A percentile compares a stretch with the other conserved stretches of the same genome.
phyloP scores from a whole-genome alignment of 2,888 invertebrate genomes.

The Eristalinus sepulchralis region DNA sequence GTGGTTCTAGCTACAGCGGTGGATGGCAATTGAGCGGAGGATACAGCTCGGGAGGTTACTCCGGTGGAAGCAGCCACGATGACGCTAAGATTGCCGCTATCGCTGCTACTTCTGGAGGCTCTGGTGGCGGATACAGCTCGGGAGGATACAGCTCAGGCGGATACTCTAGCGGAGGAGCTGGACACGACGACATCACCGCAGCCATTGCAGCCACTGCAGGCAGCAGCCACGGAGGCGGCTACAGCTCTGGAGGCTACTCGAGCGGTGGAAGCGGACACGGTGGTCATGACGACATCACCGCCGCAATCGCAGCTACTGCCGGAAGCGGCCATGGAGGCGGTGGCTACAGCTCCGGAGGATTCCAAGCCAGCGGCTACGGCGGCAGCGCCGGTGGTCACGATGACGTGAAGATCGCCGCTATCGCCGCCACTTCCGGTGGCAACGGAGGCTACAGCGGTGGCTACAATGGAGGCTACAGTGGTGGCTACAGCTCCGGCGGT shows the following conservation, averaged over 20 bases:
- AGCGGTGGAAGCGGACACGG: slow-evolving; percentile 8
- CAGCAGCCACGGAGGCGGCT: slow-evolving; percentile 29
- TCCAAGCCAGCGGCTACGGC: slow-evolving; percentile 5
- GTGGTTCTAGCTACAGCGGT: slow-evolving; percentile 29
- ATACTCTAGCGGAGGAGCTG: neutral
- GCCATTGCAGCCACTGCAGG: slow-evolving; percentile 47
- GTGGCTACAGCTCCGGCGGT: slow-evolving; percentile 44
- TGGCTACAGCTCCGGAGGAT: slow-evolving; percentile 18
- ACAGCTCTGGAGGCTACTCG: neutral
- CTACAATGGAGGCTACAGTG: slow-evolving; percentile 9
- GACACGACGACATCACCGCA: slow-evolving; percentile 54
- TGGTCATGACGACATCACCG: neutral
- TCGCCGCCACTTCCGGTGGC: slow-evolving; percentile 32
- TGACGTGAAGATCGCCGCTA: slow-evolving; percentile 30
- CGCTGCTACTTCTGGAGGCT: slow-evolving; percentile 37
- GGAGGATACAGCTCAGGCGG: slow-evolving; percentile 1
- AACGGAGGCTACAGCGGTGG: slow-evolving; percentile 25
- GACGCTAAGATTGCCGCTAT: slow-evolving; percentile 47
- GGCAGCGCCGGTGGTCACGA: slow-evolving; percentile 23
- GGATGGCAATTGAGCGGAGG: slow-evolving; percentile 59
- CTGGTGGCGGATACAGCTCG: neutral
- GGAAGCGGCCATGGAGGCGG: slow-evolving; percentile 40
- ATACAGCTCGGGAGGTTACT: slow-evolving; percentile 50
- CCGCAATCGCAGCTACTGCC: slow-evolving; percentile 17
- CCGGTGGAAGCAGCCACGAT: slow-evolving; percentile 43